phyloP scores from a whole-genome alignment of 1,140 invertebrate genomes.

The Euura lappo region DNA sequence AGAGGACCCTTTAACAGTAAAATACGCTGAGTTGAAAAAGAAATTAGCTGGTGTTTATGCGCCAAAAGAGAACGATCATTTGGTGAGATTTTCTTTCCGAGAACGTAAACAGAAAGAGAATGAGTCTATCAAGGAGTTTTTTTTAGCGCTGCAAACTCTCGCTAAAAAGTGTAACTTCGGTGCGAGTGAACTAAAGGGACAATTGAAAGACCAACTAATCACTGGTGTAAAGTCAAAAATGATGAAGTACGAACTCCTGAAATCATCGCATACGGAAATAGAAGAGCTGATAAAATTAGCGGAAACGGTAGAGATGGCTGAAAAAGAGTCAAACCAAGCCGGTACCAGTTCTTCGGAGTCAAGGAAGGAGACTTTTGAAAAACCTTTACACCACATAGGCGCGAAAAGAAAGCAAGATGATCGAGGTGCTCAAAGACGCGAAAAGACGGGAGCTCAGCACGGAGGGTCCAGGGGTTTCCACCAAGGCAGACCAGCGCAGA shows the following conservation, averaged over 20 bases:
- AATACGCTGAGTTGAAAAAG: slow-evolving; percentile 9
- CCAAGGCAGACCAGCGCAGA: background rate
- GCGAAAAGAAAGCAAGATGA: background rate
- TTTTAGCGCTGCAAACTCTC: slow-evolving; percentile 1
- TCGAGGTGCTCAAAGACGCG: background rate
- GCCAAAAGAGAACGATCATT: slow-evolving; percentile 10
- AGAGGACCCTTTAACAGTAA: slow-evolving; percentile 9
- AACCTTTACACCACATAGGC: background rate
- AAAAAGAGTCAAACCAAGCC: background rate
- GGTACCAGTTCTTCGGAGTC: no score
- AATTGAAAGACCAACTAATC: slow-evolving; percentile 17
- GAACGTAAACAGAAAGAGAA: slow-evolving; percentile 12
- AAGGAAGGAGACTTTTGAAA: no score
- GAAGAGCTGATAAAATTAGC: no score
- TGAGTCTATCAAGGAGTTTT: slow-evolving; percentile 14
- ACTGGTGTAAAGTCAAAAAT: background rate
- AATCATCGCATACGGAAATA: background rate
- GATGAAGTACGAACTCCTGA: slow-evolving; percentile 15
- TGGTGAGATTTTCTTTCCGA: slow-evolving; percentile 8
- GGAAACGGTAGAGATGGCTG: no score
- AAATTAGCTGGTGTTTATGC: slow-evolving; percentile 9
- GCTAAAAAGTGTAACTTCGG: slow-evolving; percentile 16
- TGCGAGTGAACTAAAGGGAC: slow-evolving; percentile 8
- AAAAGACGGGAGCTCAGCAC: background rate
- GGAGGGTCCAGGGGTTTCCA: background rate